Conservation (phyloP, 1,140 invertebrate genomes). For the Dendrolimus punctatus region DNA sequence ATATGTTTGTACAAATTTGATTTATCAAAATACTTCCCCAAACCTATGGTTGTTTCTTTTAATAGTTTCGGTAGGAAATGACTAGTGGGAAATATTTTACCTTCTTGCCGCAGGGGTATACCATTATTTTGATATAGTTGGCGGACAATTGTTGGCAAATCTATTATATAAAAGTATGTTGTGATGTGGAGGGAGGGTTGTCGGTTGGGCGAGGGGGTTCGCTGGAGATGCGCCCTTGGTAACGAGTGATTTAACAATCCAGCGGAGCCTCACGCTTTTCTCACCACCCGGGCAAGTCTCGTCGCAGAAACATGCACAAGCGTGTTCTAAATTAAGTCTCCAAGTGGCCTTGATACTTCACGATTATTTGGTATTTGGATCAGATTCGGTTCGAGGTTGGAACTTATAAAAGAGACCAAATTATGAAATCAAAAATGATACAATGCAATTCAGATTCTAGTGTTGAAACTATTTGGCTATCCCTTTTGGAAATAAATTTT, state of each 20-base stretch:
- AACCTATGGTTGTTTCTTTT: slow-evolving; percentile 48
- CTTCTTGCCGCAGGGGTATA: slow-evolving; percentile 67
- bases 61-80: slow-evolving; percentile 59
- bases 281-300: slow-evolving; percentile 24
- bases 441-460: slow-evolving; percentile 58
- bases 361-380: slow-evolving; percentile 63
- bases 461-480: slow-evolving; percentile 68
- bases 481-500: slow-evolving; percentile 62
- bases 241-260: not conserved
- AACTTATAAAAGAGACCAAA: slow-evolving; percentile 67
- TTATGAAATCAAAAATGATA: slow-evolving; percentile 32
- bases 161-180: slow-evolving; percentile 18
- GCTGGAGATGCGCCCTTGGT: slow-evolving; percentile 8
- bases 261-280: slow-evolving; percentile 12
- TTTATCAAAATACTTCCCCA: slow-evolving; percentile 45
- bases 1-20: slow-evolving; percentile 67
- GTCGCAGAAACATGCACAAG: slow-evolving; percentile 39
- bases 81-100: slow-evolving; percentile 27
- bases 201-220: slow-evolving; percentile 15
- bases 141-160: slow-evolving; percentile 48
- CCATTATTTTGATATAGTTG: slow-evolving; percentile 61
- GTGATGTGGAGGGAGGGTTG: slow-evolving; percentile 6
- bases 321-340: slow-evolving; percentile 62
- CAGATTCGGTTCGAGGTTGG: slow-evolving; percentile 64
- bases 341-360: slow-evolving; percentile 70